phyloP scores from a whole-genome alignment of 2,797 vertebrate species.

The Peromyscus nudipes region DNA sequence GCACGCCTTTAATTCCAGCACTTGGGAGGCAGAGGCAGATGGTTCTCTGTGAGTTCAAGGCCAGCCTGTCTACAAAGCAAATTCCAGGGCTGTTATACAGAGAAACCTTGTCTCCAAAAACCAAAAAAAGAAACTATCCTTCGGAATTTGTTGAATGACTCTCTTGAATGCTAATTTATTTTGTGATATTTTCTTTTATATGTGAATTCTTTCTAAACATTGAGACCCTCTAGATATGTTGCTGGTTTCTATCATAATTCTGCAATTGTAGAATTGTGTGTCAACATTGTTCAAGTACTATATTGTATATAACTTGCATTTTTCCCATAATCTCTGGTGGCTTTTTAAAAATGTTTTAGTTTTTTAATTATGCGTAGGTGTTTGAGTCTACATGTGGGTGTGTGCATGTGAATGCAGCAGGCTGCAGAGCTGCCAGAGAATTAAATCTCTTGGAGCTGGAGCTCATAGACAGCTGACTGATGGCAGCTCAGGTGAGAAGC shows the following conservation, averaged over 20 bases:
- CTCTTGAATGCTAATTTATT: neutral
- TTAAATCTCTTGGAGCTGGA: too few relatives aligned
- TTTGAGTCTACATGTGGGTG: neutral
- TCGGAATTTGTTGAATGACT: constrained; percentile 9
- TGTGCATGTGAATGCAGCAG: too few relatives aligned
- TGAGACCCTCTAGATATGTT: neutral
- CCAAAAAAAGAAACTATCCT: neutral
- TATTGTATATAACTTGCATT: neutral
- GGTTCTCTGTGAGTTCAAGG: too few relatives aligned
- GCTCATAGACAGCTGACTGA: neutral
- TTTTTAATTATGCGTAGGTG: neutral
- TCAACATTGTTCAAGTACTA: neutral
- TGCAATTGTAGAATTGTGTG: neutral
- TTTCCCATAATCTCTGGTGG: neutral
- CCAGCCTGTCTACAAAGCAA: neutral
- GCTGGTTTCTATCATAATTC: neutral
- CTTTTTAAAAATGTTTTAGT: neutral
- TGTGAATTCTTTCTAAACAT: constrained; percentile 25
- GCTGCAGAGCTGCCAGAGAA: neutral
- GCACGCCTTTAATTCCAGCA: neutral
- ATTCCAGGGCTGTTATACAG: neutral
- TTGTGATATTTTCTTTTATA: neutral
- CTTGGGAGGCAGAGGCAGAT: neutral
- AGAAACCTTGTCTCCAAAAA: neutral
- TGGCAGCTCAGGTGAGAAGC: neutral